phyloP scores from a whole-genome alignment of 2,113 vertebrate genomes.

The Campylomormyrus numenius region DNA sequence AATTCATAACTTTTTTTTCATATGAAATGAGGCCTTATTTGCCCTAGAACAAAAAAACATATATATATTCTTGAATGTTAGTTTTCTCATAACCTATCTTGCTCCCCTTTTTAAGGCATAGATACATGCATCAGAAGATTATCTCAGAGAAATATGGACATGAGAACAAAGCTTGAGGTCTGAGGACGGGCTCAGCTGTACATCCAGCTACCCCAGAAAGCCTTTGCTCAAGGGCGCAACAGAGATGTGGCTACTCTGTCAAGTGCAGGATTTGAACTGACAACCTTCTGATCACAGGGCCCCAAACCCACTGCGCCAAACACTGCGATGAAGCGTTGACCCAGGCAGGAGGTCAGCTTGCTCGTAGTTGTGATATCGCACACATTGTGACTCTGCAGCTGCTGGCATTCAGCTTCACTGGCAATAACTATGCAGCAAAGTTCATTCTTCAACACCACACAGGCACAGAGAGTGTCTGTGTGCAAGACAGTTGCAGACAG shows the following conservation, averaged over 20 bases:
- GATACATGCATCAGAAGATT: neutral
- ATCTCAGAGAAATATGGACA: neutral
- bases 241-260: neutral
- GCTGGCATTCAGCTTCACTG: neutral
- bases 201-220: neutral
- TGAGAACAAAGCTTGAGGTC: neutral
- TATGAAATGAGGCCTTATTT: neutral
- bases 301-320: neutral
- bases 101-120: neutral
- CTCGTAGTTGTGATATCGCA: neutral
- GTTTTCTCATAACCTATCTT: neutral
- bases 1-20: neutral
- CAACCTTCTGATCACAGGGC: neutral
- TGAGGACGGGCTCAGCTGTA: neutral
- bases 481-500: neutral
- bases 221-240: neutral
- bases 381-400: neutral
- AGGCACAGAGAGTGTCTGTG: neutral
- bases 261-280: neutral
- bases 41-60: neutral
- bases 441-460: neutral
- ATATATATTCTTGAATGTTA: neutral
- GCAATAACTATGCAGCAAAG: neutral
- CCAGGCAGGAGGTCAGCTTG: neutral
- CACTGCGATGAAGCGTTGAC: neutral